Conservation (phyloP, 2,888 invertebrate genomes). For the Nowickia ferox region DNA sequence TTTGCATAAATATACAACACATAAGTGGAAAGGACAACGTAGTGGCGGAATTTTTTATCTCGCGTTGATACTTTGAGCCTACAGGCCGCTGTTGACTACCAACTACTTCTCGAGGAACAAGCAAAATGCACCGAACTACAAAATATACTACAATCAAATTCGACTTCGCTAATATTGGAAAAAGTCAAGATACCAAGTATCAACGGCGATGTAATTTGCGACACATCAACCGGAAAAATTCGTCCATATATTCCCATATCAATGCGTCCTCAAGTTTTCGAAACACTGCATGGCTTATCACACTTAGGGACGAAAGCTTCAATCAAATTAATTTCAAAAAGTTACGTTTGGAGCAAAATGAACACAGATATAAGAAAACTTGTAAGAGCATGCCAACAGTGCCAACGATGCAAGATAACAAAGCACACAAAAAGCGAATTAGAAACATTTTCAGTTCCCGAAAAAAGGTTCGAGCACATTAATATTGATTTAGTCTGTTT, state of each 20-base stretch:
- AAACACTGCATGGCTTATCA: slow-evolving; percentile 18
- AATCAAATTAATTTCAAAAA: slow-evolving; percentile 37
- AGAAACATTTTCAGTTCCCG: slow-evolving; percentile 24
- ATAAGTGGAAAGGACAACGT: too few species aligned
- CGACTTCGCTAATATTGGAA: too few species aligned
- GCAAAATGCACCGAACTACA: too few species aligned
- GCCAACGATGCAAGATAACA: slow-evolving; percentile 39
- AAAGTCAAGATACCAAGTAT: too few species aligned
- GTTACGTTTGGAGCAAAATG: slow-evolving; percentile 44
- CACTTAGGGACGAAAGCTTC: slow-evolving; percentile 21
- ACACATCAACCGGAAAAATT: neutral
- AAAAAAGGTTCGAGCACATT: slow-evolving; percentile 39
- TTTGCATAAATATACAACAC: too few species aligned
- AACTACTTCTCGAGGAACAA: too few species aligned
- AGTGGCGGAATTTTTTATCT: too few species aligned
- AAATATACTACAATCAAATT: too few species aligned
- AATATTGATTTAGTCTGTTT: slow-evolving; percentile 2
- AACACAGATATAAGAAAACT: slow-evolving; percentile 14
- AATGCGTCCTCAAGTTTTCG: neutral
- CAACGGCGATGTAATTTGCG: too few species aligned
- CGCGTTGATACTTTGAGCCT: too few species aligned
- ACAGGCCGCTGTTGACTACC: too few species aligned
- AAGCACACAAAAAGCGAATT: slow-evolving; percentile 15
- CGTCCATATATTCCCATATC: too few species aligned
- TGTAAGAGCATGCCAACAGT: slow-evolving; percentile 35